Evolutionary conservation across 2,888 invertebrate species (phyloP), one percentile per base, ranked within the genome.

Genomic region (Carabus problematicus): DNA sequence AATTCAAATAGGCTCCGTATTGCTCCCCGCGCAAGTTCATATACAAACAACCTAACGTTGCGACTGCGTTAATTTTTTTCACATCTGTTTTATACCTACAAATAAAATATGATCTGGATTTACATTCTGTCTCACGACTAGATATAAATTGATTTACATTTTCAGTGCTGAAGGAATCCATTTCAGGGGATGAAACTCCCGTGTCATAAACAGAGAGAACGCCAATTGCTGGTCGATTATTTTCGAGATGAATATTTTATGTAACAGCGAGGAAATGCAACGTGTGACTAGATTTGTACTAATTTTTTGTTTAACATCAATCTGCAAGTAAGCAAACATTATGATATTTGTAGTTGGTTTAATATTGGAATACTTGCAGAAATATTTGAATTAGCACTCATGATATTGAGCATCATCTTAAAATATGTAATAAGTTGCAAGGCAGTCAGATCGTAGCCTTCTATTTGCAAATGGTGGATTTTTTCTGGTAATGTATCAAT

Each of bases 141-240:
- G n/a, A n/a, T 61, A 66, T 47, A 59, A 49, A 61, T 18, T 64
- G 56, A 56, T 54, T 64, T 71, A 76, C 72, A 68, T 72, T 71
- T 73, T 72, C 58, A 71, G 69, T 40, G 73, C 70, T 6, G 67
- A 70, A 29, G 69, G 59, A 1, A 81, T 70, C 76, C 78, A 79
- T 47, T 74, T 74, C 8, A 62, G 59, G 3, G 77, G 77, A 40
- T 76, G 74, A 41, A 73, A 60, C 45, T 78, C 74, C 8, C 75
- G 74, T 11, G 79, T 71, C 68, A 79, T 75, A 59, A 81, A 77
- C 8, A 83, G 79, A 14, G 75, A 75, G 40, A 81, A 75, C 11
- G 82, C 79, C 14, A 82, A 74, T 49, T 78, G 76, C 11, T 76
- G 71, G 73, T 84, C 82, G 47, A 83, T 76, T 19, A 75, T 72